Conservation (phyloP, 2,113 vertebrate species). For the Lagopus muta region DNA sequence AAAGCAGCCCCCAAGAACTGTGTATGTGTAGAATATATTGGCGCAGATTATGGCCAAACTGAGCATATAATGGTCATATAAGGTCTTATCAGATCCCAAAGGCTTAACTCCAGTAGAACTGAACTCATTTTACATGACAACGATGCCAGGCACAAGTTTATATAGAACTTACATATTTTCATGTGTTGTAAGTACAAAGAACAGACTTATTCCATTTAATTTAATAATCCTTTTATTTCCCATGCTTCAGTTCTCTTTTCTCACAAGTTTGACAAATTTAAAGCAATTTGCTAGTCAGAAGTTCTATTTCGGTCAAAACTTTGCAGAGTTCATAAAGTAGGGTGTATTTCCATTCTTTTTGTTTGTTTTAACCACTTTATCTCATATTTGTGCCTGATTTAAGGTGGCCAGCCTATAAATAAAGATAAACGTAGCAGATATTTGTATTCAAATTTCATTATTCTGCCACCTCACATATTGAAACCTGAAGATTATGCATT, state of each 20-base stretch:
- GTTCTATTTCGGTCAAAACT: neutral
- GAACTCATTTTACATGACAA: neutral
- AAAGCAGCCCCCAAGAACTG: neutral
- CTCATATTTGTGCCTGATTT: neutral
- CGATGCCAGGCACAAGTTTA: neutral
- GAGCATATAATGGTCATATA: neutral
- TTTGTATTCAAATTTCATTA: conserved; percentile 6
- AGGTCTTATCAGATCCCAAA: neutral
- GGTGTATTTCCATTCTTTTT: neutral
- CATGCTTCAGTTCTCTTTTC: neutral
- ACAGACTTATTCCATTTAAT: neutral
- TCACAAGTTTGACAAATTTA: neutral
- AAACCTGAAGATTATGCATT: neutral
- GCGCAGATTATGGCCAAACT: neutral
- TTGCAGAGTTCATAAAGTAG: neutral
- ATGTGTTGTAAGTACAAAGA: neutral
- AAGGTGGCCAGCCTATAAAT: neutral
- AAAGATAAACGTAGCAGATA: conserved; percentile 25
- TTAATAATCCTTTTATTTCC: neutral
- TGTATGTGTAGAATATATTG: neutral
- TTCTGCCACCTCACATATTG: conserved; percentile 5
- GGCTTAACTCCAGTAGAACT: neutral
- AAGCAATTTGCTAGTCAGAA: neutral
- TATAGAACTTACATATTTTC: neutral
- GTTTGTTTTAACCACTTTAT: neutral